Percentiles rank a stretch among this genome's conserved stretches.
Conservation (phyloP, 2,113 vertebrate species). For the Notothenia rossii region DNA sequence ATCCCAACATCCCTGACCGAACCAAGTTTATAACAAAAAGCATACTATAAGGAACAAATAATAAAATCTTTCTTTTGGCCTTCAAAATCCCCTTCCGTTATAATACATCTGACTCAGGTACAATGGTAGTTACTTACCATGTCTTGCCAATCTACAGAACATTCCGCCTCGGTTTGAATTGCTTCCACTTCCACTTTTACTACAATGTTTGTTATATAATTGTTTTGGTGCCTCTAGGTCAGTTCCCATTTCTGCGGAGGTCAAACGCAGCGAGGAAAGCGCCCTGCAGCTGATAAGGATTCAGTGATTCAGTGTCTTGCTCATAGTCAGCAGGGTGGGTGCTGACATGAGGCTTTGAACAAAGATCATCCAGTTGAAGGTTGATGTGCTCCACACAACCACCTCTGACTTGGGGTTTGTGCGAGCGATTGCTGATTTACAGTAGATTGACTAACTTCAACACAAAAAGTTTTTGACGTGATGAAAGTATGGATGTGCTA, state of each 20-base stretch:
- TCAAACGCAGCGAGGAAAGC: slow-evolving; percentile 40
- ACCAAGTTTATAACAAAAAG: too few species aligned
- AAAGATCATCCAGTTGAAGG: slow-evolving; percentile 29
- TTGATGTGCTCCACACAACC: neutral
- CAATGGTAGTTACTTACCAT: neutral
- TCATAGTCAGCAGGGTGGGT: slow-evolving; percentile 54
- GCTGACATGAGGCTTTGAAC: slow-evolving; percentile 55
- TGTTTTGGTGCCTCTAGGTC: slow-evolving; percentile 44
- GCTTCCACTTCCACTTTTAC: neutral
- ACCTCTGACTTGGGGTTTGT: slow-evolving; percentile 16
- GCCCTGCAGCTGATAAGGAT: slow-evolving; percentile 54
- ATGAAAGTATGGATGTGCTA: neutral
- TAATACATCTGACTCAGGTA: too few species aligned
- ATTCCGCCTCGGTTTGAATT: neutral
- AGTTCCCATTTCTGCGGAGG: slow-evolving; percentile 53
- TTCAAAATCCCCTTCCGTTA: too few species aligned
- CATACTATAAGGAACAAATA: too few species aligned
- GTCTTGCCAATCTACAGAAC: neutral
- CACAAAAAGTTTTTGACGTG: neutral
- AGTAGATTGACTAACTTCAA: neutral
- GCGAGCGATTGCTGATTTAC: neutral
- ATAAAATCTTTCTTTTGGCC: too few species aligned
- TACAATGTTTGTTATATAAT: slow-evolving; percentile 6
- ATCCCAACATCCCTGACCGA: too few species aligned
- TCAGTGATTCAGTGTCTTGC: slow-evolving; percentile 66